A percentile compares a stretch with the other conserved stretches of the same genome.
Conservation (phyloP, 2,888 invertebrate species). For the Charanyca ferruginea region DNA sequence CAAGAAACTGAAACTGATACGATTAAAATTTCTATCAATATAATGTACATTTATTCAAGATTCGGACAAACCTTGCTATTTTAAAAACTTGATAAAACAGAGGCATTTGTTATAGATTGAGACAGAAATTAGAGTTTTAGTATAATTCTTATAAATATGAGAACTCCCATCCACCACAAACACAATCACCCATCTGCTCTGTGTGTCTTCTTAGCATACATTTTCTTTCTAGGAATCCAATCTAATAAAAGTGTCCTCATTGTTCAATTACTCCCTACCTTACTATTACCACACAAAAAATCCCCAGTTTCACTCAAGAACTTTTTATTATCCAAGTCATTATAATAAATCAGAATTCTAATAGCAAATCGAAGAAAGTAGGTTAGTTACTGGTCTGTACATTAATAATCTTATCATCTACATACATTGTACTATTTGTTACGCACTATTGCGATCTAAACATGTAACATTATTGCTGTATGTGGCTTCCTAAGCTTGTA, state of each 20-base stretch:
- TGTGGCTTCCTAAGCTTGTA: slow-evolving; percentile 60
- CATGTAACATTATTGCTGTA: slow-evolving; percentile 46
- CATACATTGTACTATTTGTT: slow-evolving; percentile 53
- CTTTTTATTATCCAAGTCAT: slow-evolving; percentile 18
- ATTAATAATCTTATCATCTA: slow-evolving; percentile 52
- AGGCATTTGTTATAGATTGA: too few relatives aligned
- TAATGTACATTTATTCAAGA: background rate
- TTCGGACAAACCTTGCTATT: too few relatives aligned
- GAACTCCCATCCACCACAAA: too few relatives aligned
- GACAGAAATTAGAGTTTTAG: too few relatives aligned
- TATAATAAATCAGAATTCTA: slow-evolving; percentile 23
- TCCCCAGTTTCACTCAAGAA: slow-evolving; percentile 6
- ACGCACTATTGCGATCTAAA: slow-evolving; percentile 50
- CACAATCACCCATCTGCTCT: too few relatives aligned
- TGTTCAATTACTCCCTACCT: background rate
- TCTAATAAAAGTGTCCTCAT: background rate
- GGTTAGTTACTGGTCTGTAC: slow-evolving; percentile 52
- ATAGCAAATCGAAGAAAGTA: slow-evolving; percentile 34
- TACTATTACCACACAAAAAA: background rate
- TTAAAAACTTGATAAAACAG: too few relatives aligned
- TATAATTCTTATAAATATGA: too few relatives aligned
- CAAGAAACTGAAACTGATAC: background rate
- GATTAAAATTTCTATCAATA: background rate
- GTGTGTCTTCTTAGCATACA: too few relatives aligned
- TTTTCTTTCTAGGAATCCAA: too few relatives aligned